These are phyloP conservation scores for Heterocephalus glaber DNA, from an alignment of 2,113 vertebrate species.

Conservation along the genomic window DNA sequence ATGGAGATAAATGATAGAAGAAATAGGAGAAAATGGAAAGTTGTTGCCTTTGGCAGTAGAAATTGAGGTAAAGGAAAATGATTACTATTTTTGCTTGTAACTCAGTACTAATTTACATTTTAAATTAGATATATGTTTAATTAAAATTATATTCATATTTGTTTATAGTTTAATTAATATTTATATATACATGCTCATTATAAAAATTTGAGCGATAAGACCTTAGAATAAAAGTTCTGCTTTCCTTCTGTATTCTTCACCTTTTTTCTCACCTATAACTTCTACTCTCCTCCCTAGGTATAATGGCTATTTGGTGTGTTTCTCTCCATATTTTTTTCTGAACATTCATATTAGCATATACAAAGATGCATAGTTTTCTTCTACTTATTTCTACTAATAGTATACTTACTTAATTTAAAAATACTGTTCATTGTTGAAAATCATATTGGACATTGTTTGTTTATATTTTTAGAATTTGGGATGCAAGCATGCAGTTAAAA, in stretches of 20 bases:
- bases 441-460: slow-evolving; percentile 46
- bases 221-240: neutral
- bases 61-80: neutral
- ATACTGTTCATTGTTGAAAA: neutral
- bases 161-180: neutral
- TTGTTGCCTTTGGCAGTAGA: neutral
- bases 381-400: slow-evolving; percentile 23
- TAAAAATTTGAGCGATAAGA: slow-evolving; percentile 9
- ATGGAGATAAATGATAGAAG: neutral
- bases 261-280: neutral
- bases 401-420: slow-evolving; percentile 41
- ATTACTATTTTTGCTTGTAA: slow-evolving; percentile 31
- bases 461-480: slow-evolving; percentile 81
- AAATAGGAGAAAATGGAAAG: slow-evolving; percentile 16
- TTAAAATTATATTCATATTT: slow-evolving; percentile 40
- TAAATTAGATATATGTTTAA: neutral
- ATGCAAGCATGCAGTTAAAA: slow-evolving; percentile 82
- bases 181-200: neutral
- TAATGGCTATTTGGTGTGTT: neutral
- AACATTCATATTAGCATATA: neutral
- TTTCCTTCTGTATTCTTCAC: neutral
- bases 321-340: neutral
- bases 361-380: neutral
- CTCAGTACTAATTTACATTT: slow-evolving; percentile 46
- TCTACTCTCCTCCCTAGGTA: neutral